Conservation (phyloP, 1,140 invertebrate genomes). For the Antheraea pernyi region DNA sequence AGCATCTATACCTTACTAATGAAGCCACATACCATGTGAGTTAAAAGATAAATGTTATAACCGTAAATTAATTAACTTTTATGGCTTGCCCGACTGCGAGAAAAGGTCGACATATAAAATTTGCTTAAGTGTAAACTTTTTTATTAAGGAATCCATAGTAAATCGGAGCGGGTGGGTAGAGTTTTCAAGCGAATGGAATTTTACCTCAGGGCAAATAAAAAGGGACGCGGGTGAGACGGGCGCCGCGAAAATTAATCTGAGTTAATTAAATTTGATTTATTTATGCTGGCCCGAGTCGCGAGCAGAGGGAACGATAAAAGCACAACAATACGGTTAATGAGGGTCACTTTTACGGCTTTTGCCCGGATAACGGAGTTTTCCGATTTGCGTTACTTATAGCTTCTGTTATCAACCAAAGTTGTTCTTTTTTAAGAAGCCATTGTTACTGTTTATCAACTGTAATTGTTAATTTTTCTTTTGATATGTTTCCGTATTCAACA, state of each 20-base stretch:
- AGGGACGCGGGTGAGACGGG: conserved; percentile 51
- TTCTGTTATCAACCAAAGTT: conserved; percentile 34
- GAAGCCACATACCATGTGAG: conserved; percentile 21
- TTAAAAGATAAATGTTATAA: conserved; percentile 49
- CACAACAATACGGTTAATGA: conserved; percentile 69
- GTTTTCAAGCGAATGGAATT: conserved; percentile 51
- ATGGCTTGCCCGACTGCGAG: conserved; percentile 46
- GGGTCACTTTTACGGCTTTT: conserved; percentile 68
- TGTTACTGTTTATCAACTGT: conserved; percentile 24
- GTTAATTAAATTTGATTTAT: conserved; percentile 76
- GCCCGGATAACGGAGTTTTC: conserved; percentile 56
- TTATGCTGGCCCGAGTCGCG: conserved; percentile 53
- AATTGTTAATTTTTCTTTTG: not conserved
- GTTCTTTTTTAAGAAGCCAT: conserved; percentile 32
- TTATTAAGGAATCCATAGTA: conserved; percentile 73
- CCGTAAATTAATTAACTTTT: conserved; percentile 56
- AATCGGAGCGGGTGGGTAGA: conserved; percentile 37
- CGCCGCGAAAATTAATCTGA: conserved; percentile 73
- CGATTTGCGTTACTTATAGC: conserved; percentile 38
- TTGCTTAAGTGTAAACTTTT: conserved; percentile 68
- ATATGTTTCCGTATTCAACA: not conserved
- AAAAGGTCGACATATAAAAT: conserved; percentile 54
- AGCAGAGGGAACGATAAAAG: conserved; percentile 59
- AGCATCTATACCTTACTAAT: conserved; percentile 6
- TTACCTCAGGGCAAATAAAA: conserved; percentile 66